Evolutionary conservation across 2,888 invertebrate genomes (phyloP).

Genomic region (Megaustenia siamemsis): DNA sequence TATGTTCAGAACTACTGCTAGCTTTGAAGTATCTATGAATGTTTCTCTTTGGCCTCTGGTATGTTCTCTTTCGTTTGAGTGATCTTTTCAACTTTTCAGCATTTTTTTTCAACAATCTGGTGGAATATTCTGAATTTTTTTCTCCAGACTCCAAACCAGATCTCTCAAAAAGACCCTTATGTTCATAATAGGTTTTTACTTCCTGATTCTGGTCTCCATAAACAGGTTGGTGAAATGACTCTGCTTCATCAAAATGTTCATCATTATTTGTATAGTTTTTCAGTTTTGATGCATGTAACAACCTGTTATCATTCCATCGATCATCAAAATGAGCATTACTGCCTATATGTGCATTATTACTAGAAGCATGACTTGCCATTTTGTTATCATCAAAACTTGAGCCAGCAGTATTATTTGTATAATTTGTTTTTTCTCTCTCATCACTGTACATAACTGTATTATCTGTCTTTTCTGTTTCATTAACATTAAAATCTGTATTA

Average conservation of each 20-base stretch:
- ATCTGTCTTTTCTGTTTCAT: neutral
- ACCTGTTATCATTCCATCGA: neutral
- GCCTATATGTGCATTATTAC: neutral
- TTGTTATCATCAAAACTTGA: neutral
- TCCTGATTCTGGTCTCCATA: neutral
- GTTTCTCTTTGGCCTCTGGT: neutral
- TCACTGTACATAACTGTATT: neutral
- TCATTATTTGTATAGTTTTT: neutral
- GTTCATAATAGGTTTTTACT: neutral
- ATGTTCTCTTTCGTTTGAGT: neutral
- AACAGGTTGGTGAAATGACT: neutral
- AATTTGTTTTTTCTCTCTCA: neutral
- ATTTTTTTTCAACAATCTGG: neutral
- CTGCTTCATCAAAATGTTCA: neutral
- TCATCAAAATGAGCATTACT: neutral
- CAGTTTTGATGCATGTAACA: neutral
- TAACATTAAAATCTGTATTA: neutral
- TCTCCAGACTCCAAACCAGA: neutral
- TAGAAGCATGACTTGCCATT: neutral
- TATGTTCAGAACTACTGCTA: neutral
- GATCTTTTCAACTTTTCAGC: neutral
- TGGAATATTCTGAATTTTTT: too few relatives aligned
- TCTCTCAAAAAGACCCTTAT: neutral
- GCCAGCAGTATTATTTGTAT: neutral
- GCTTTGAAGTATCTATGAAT: neutral